A percentile compares a stretch with the other conserved stretches of the same genome.
Conservation (phyloP, 2,888 invertebrate genomes). For the Coronaproctus castanopsis region DNA sequence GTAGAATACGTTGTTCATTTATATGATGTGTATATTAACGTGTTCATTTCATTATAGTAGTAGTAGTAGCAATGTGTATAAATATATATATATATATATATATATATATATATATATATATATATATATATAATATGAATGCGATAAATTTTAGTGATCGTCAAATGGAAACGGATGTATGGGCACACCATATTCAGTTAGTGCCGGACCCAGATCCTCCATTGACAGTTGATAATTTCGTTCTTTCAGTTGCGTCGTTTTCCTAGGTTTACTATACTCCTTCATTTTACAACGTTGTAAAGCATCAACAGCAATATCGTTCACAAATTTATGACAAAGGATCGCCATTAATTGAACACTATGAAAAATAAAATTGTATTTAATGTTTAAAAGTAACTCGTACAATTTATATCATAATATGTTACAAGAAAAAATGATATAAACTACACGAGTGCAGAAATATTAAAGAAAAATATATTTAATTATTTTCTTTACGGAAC, state of each 20-base stretch:
- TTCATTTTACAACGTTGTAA: slow-evolving; percentile 90
- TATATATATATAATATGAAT: not conserved
- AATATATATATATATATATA: not conserved
- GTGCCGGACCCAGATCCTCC: slow-evolving; percentile 84
- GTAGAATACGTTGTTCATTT: too few relatives aligned
- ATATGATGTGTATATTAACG: too few relatives aligned
- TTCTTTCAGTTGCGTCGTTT: slow-evolving; percentile 27
- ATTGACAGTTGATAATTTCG: slow-evolving; percentile 57
- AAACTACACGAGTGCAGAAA: too few relatives aligned
- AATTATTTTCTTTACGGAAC: too few relatives aligned
- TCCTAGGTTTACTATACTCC: slow-evolving; percentile 46
- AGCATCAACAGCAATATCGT: slow-evolving; percentile 92
- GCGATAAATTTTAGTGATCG: slow-evolving; percentile 30
- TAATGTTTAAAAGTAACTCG: too few relatives aligned
- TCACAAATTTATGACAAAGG: slow-evolving; percentile 92
- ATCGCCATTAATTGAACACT: slow-evolving; percentile 75
- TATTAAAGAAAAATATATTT: too few relatives aligned
- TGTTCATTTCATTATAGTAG: too few relatives aligned
- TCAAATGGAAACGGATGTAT: slow-evolving; percentile 88
- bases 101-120: not conserved
- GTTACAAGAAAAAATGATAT: too few relatives aligned
- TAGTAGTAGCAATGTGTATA: too few relatives aligned
- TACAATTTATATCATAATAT: too few relatives aligned
- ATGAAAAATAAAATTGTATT: too few relatives aligned
- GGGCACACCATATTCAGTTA: slow-evolving; percentile 87